Evolutionary conservation across 2,888 invertebrate species (phyloP), one percentile per base, ranked within the genome.

Genomic region (Patella depressa): DNA sequence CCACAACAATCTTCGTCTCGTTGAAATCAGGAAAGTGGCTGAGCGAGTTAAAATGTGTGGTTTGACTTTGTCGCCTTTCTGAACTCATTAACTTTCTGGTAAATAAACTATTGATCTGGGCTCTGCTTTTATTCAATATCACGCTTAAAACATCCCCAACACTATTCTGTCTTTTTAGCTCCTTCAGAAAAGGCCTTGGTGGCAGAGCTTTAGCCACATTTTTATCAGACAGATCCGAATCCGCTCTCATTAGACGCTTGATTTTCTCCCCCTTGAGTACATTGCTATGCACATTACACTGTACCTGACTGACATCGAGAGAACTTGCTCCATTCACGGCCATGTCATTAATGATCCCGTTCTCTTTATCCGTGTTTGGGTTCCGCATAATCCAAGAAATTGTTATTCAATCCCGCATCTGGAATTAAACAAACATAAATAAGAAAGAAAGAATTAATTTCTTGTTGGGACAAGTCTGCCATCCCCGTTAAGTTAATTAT

Each of bases 51-150:
- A 24, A 24, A 3, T 24, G 14, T 24, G 24, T 65, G 24, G 12
- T 24, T 65, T 65, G 24, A 65, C 65, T 65, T 19, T 65, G 19
- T 24, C 65, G 65, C 24, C 65, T 65, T 24, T 19, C 9, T 12
- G 65, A 65, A n/a, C 12, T 24, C 19, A 65, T 19, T 65, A 65
- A 65, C 24, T 65, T 65, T 65, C 65, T 65, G 24, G 19, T 19
- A 65, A 65, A 65, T 65, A 65, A 65, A 65, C 65, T 24, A 65
- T 65, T 65, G 65, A 65, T 65, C 24, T 65, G 19, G 24, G 19
- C 65, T 24, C 65, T 19, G 24, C 65, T 65, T 65, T 24, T 65
- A 24, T 65, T 65, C 65, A 65, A 19, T 65, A 65, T 65, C 14
- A 65, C 65, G 24, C 65, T 65, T 65, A 65, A 65, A 11, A 65